Percentiles rank a stretch among this genome's conserved stretches.
Conservation (phyloP, 2,888 invertebrate genomes). For the Horisme vitalbata region DNA sequence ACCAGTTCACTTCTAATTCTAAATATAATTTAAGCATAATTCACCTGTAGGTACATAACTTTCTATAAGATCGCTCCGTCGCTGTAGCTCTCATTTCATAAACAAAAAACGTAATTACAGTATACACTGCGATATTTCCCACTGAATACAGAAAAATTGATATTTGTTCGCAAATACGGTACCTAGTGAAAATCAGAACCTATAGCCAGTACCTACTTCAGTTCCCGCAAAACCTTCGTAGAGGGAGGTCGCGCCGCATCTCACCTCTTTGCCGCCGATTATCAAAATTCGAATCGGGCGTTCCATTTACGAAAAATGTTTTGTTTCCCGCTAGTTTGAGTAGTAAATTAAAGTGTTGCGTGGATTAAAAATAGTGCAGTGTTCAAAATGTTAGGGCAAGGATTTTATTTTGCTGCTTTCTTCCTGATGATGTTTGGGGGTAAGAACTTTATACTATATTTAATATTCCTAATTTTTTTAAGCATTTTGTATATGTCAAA, state of each 20-base stretch:
- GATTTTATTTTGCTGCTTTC: constrained; percentile 49
- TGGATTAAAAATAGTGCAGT: constrained; percentile 41
- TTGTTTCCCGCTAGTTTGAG: constrained; percentile 13
- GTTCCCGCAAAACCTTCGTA: constrained; percentile 33
- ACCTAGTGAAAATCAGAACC: constrained; percentile 29
- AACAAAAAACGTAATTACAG: too few relatives aligned
- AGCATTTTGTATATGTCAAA: too few relatives aligned
- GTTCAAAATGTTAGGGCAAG: constrained; percentile 54
- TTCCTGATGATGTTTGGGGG: constrained; percentile 64
- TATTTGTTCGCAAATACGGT: constrained; percentile 20
- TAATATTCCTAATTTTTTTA: too few relatives aligned
- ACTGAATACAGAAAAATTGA: neutral
- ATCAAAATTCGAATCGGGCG: constrained; percentile 23
- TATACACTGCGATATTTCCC: too few relatives aligned
- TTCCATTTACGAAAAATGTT: constrained; percentile 23
- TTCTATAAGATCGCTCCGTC: too few relatives aligned
- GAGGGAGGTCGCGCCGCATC: constrained; percentile 24
- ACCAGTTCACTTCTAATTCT: too few relatives aligned
- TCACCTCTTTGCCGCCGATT: constrained; percentile 23
- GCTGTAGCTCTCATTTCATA: too few relatives aligned
- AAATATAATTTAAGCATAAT: too few relatives aligned
- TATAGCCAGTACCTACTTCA: constrained; percentile 32
- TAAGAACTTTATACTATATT: constrained; percentile 44
- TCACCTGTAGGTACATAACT: too few relatives aligned
- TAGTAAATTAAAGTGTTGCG: constrained; percentile 28